Evolutionary conservation across 1,140 invertebrate species (phyloP).

Genomic region (Atta texana): DNA sequence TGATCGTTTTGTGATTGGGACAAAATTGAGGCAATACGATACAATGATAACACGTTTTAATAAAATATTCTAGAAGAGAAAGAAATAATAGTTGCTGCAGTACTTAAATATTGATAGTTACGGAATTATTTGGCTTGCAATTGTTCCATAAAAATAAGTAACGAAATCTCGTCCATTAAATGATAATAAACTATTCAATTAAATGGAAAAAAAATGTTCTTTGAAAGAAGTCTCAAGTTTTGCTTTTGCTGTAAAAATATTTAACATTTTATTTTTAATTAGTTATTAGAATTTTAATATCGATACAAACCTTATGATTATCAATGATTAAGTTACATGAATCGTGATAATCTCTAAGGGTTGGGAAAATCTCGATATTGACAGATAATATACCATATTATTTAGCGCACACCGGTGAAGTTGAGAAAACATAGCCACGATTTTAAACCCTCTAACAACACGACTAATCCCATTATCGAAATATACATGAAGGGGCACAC

Average conservation of each 20-base stretch:
- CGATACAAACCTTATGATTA: background rate
- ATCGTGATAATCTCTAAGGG: constrained; percentile 12
- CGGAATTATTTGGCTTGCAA: background rate
- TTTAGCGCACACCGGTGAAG: constrained; percentile 14
- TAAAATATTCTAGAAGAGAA: background rate
- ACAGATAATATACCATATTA: constrained; percentile 37
- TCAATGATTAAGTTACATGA: constrained; percentile 19
- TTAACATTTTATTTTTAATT: background rate
- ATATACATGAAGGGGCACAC: constrained; percentile 58
- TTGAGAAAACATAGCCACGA: constrained; percentile 68
- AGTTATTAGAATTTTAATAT: constrained; percentile 3
- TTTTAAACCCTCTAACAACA: constrained; percentile 76
- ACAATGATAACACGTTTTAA: constrained; percentile 6
- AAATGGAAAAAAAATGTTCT: background rate
- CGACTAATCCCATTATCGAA: constrained; percentile 81
- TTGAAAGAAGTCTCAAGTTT: background rate
- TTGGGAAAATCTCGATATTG: constrained; percentile 30
- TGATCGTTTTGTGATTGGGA: constrained; percentile 37
- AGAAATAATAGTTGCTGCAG: background rate
- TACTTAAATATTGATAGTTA: constrained; percentile 8
- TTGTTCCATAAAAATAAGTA: background rate
- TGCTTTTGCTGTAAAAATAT: background rate
- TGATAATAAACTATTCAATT: background rate
- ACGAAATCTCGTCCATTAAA: background rate
- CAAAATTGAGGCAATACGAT: constrained; percentile 17